Evolutionary conservation across 1,140 invertebrate genomes (phyloP).

Genomic region (Antheraea pernyi): DNA sequence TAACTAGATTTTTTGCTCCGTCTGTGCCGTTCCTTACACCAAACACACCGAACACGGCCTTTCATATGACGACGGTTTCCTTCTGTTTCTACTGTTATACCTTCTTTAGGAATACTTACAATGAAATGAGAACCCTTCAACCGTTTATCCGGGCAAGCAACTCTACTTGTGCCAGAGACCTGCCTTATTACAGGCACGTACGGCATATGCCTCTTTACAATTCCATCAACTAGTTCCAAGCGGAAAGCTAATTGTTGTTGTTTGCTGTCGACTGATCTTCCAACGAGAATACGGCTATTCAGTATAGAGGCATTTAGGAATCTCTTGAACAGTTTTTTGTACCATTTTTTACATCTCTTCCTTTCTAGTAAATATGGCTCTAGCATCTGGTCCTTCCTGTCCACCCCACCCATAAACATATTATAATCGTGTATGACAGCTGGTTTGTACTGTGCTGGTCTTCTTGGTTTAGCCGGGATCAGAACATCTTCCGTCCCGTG

Average conservation of each 20-base stretch:
- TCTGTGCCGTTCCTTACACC: neutral
- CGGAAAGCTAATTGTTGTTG: slow-evolving; percentile 12
- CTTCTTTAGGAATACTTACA: neutral
- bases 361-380: slow-evolving; percentile 11
- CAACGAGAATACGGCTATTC: slow-evolving; percentile 15
- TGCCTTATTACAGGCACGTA: neutral
- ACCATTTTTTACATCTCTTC: slow-evolving; percentile 3
- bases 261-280: neutral
- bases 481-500: slow-evolving; percentile 8
- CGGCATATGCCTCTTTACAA: neutral
- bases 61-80: neutral
- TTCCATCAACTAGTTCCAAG: slow-evolving; percentile 8
- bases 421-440: slow-evolving; percentile 12
- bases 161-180: neutral
- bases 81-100: no score
- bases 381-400: slow-evolving; percentile 18
- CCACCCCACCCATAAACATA: slow-evolving; percentile 16
- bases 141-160: no score
- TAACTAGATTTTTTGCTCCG: neutral
- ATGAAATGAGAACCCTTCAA: neutral
- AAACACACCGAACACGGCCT: neutral
- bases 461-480: neutral
- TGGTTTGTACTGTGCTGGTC: slow-evolving; percentile 7
- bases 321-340: slow-evolving; percentile 11
- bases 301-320: slow-evolving; percentile 18